A percentile compares a stretch with the other conserved stretches of the same genome.
phyloP scores from a whole-genome alignment of 2,797 vertebrate genomes.

The Trachops cirrhosus region DNA sequence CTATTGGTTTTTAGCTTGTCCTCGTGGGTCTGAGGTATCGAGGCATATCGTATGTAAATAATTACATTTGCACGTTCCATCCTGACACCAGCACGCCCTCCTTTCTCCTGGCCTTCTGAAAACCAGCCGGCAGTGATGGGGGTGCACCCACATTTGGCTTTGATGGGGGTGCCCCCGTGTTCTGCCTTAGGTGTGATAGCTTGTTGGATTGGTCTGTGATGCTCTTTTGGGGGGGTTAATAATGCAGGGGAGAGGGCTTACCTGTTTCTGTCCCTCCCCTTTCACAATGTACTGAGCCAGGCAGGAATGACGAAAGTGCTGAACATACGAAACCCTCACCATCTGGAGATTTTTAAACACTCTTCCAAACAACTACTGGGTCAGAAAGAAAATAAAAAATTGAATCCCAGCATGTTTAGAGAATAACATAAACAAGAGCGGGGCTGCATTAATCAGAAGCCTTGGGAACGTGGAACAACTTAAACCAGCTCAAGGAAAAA shows the following conservation, averaged over 20 bases:
- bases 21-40: neutral
- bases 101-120: neutral
- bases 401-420: neutral
- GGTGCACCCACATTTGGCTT: neutral
- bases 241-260: neutral
- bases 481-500: neutral
- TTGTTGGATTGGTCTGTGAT: neutral
- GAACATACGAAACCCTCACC: neutral
- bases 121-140: neutral
- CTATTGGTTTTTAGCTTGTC: neutral
- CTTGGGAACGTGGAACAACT: neutral
- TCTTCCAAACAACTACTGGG: neutral
- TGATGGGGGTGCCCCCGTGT: neutral
- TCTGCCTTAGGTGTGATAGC: neutral
- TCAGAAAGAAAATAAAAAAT: slow-evolving; percentile 14
- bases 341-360: neutral
- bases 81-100: neutral
- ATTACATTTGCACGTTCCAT: neutral
- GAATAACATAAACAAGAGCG: neutral
- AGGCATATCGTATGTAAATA: neutral
- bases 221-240: neutral
- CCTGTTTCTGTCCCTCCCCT: neutral
- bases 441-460: neutral
- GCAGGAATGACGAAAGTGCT: neutral
- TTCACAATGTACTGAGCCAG: neutral